Evolutionary conservation across 2,113 vertebrate genomes (phyloP).

Genomic region (Prionailurus viverrinus): DNA sequence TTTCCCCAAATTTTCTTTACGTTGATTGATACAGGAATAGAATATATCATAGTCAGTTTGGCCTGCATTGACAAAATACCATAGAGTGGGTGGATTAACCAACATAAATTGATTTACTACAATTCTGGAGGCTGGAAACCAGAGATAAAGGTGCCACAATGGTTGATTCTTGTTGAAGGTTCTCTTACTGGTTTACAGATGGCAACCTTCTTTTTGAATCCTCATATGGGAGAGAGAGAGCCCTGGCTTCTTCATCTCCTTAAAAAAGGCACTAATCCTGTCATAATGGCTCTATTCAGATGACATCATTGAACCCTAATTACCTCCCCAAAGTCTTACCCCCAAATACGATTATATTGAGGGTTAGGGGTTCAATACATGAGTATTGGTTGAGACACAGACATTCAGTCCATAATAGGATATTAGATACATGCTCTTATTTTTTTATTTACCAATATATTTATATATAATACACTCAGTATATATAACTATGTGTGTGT

Average conservation of each 20-base stretch:
- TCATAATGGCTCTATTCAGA: background rate
- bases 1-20: background rate
- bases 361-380: background rate
- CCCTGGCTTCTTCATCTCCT: background rate
- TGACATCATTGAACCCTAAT: background rate
- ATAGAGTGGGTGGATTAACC: background rate
- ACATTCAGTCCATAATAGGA: background rate
- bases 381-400: background rate
- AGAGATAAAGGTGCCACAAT: background rate
- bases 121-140: background rate
- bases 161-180: background rate
- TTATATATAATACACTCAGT: background rate
- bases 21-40: background rate
- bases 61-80: background rate
- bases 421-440: background rate
- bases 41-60: background rate
- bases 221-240: background rate
- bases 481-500: background rate
- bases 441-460: background rate
- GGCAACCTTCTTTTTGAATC: background rate
- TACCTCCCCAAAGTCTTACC: background rate
- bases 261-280: background rate
- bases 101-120: background rate
- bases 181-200: background rate
- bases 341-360: background rate